Evolutionary conservation across 2,113 vertebrate species (phyloP).

Genomic region (Salvelinus fontinalis): DNA sequence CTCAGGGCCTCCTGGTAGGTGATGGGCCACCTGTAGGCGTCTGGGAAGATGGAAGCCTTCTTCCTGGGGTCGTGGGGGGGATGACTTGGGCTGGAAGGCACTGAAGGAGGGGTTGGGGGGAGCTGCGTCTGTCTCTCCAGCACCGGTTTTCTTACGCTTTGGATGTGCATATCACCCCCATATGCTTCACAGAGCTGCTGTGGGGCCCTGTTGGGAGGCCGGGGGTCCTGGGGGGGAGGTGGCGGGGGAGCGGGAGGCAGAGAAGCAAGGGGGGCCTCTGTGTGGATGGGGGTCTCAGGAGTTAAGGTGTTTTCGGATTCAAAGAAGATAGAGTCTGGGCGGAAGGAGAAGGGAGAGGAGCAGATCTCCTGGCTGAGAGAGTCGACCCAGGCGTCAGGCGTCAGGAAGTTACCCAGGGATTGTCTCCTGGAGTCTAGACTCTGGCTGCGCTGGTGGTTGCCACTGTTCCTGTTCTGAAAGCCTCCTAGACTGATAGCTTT

Average conservation of each 20-base stretch:
- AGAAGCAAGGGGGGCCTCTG: constrained; percentile 1
- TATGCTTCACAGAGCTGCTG: no score
- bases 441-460: constrained; percentile 49
- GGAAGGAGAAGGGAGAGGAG: constrained; percentile 20
- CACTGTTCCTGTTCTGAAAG: constrained; percentile 42
- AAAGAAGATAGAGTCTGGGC: constrained; percentile 20
- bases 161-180: no score
- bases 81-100: constrained; percentile 11
- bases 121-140: not conserved
- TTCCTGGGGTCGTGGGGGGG: constrained; percentile 13
- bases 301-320: not conserved
- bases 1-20: constrained; percentile 29
- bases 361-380: constrained; percentile 65
- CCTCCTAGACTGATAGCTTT: constrained; percentile 21
- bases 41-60: constrained; percentile 16
- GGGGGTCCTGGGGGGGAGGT: not conserved
- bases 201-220: constrained; percentile 7
- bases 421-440: constrained; percentile 60
- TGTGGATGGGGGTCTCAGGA: not conserved
- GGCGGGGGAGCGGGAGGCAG: constrained; percentile 1
- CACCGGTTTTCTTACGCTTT: no score
- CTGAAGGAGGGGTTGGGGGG: not conserved
- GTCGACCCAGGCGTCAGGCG: constrained; percentile 73
- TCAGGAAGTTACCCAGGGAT: constrained; percentile 52
- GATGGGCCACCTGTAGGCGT: constrained; percentile 31